Percentiles rank a stretch among this genome's conserved stretches.
Evolutionary conservation across 2,888 invertebrate genomes (phyloP).

Genomic region (Eupithecia insigniata): DNA sequence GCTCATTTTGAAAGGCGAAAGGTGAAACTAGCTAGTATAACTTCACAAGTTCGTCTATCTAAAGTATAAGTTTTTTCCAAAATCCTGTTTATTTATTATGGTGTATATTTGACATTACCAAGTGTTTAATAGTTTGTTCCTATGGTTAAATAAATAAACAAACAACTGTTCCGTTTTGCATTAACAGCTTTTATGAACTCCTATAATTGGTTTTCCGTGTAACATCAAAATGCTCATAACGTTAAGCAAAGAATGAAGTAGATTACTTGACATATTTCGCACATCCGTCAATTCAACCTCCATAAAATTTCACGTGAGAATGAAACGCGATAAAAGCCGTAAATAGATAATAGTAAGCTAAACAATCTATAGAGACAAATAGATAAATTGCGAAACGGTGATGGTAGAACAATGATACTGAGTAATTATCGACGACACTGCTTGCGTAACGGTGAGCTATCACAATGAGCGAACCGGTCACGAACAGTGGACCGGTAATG

Average conservation of each 20-base stretch:
- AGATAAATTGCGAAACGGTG: conserved; percentile 37
- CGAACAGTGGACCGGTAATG: conserved; percentile 45
- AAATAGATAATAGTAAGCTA: conserved; percentile 10
- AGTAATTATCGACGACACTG: conserved; percentile 66
- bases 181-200: neutral
- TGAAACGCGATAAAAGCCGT: neutral
- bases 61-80: no score
- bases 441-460: conserved; percentile 59
- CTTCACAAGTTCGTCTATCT: neutral
- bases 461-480: conserved; percentile 46
- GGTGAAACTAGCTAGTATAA: neutral
- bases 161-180: neutral
- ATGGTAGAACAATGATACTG: conserved; percentile 58
- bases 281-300: neutral
- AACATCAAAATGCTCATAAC: neutral
- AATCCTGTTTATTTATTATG: no score
- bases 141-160: no score
- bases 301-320: neutral
- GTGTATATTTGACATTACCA: no score
- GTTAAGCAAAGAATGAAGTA: neutral
- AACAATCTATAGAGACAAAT: conserved; percentile 22
- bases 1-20: neutral
- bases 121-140: no score
- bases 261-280: neutral
- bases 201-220: neutral